Evolutionary conservation across 2,113 vertebrate genomes (phyloP).

Genomic region (Plotosus lineatus): DNA sequence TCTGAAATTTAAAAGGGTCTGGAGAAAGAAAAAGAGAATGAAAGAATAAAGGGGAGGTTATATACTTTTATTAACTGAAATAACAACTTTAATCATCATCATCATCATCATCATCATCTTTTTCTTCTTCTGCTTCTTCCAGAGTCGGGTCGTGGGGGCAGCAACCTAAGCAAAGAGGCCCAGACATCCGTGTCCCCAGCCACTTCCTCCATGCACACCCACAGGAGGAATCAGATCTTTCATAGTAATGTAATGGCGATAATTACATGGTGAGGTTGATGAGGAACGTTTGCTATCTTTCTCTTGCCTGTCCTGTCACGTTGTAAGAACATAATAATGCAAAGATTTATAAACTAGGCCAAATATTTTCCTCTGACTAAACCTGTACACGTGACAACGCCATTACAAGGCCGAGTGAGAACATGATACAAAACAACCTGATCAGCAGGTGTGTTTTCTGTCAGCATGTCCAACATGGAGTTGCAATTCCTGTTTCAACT

Average conservation of each 20-base stretch:
- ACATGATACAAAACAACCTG: too few species aligned
- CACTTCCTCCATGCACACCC: too few species aligned
- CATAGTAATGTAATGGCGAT: background rate
- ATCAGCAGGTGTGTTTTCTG: background rate
- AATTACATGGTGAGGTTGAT: background rate
- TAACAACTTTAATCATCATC: too few species aligned
- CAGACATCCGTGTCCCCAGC: too few species aligned
- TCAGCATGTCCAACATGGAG: background rate
- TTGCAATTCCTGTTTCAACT: background rate
- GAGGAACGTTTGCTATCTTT: background rate
- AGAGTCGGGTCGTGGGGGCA: too few species aligned
- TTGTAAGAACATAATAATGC: background rate
- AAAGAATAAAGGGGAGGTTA: background rate
- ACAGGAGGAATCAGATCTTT: background rate
- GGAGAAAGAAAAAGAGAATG: constrained; percentile 29
- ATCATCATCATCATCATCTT: too few species aligned
- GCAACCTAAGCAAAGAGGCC: too few species aligned
- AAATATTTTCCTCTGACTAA: background rate
- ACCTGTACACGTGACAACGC: background rate
- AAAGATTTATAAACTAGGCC: background rate
- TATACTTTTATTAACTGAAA: too few species aligned
- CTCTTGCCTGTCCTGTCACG: background rate
- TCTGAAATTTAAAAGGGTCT: constrained; percentile 66
- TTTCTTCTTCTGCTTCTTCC: too few species aligned
- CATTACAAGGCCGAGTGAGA: background rate